A percentile compares a stretch with the other conserved stretches of the same genome.
phyloP scores from a whole-genome alignment of 2,797 vertebrate genomes.

The Sciaenops ocellatus region DNA sequence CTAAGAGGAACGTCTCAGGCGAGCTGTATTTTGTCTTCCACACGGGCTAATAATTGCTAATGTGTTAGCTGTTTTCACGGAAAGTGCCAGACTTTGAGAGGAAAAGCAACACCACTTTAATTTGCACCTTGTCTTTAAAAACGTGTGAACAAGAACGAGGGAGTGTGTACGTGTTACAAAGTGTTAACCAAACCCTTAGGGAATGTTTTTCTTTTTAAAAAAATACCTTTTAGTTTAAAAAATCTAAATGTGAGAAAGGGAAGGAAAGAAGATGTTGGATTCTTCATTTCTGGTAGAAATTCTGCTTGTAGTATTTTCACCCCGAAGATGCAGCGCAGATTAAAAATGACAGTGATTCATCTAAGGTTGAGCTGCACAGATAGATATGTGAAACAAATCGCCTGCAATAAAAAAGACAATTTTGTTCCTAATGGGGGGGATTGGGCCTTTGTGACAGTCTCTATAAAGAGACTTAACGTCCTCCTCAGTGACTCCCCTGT shows the following conservation, averaged over 20 bases:
- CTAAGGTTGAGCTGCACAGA: constrained; percentile 37
- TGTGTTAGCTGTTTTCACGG: constrained; percentile 74
- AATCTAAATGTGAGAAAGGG: constrained; percentile 31
- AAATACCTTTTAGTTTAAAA: constrained; percentile 20
- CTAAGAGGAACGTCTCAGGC: constrained; percentile 20
- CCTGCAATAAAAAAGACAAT: constrained; percentile 65
- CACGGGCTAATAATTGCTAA: constrained; percentile 78
- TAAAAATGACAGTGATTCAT: constrained; percentile 68
- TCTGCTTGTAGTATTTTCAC: constrained; percentile 18
- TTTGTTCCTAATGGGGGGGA: constrained; percentile 64
- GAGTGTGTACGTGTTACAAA: constrained; percentile 44
- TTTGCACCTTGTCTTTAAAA: constrained; percentile 75
- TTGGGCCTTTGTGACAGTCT: constrained; percentile 65
- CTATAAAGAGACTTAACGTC: constrained; percentile 69
- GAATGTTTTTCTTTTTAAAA: constrained; percentile 11
- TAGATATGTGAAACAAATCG: constrained; percentile 63
- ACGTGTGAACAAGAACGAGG: constrained; percentile 63
- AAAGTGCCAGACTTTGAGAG: constrained; percentile 74
- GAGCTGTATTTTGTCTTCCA: constrained; percentile 50
- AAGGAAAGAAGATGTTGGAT: constrained; percentile 8
- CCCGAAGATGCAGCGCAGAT: constrained; percentile 47
- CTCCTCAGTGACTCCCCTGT: constrained; percentile 53
- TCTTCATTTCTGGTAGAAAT: constrained; percentile 19
- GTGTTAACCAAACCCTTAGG: constrained; percentile 56
- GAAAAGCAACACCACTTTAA: constrained; percentile 64